Conservation (phyloP, 2,113 vertebrate genomes). For the Alaudala cheleensis region DNA sequence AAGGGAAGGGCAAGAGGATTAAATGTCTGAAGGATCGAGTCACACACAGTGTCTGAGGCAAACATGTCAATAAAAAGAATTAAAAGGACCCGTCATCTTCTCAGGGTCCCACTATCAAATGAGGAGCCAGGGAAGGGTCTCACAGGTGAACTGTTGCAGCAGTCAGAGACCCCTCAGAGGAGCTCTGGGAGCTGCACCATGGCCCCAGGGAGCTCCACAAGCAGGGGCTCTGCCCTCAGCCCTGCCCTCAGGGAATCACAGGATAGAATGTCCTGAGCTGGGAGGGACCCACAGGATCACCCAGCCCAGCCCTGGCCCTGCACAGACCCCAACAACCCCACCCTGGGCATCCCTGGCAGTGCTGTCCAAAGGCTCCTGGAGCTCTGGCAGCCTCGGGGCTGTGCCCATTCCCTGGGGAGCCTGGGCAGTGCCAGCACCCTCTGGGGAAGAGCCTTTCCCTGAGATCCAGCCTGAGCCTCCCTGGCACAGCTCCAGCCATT, state of each 20-base stretch:
- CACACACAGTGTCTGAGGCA: background rate
- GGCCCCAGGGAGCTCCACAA: background rate
- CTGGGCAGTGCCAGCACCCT: background rate
- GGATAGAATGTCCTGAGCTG: rapidly evolving
- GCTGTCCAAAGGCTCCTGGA: background rate
- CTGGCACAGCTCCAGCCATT: rapidly evolving
- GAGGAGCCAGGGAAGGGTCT: background rate
- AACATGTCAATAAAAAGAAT: background rate
- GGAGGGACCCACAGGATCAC: background rate
- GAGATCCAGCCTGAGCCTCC: rapidly evolving
- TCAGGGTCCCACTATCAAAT: no score
- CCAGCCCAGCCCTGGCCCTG: background rate
- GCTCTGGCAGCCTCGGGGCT: background rate
- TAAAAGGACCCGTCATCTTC: background rate
- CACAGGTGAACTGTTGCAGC: background rate
- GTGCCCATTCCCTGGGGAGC: background rate
- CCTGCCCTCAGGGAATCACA: background rate
- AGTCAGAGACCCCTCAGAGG: background rate
- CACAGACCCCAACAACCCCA: background rate
- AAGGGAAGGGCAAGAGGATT: background rate
- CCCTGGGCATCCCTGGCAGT: background rate
- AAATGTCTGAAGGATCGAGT: background rate
- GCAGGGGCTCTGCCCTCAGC: background rate
- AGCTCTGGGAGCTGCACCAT: background rate
- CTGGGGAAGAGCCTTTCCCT: background rate